Evolutionary conservation across 2,797 vertebrate species (phyloP).

Genomic region (Holocentrus rufus): DNA sequence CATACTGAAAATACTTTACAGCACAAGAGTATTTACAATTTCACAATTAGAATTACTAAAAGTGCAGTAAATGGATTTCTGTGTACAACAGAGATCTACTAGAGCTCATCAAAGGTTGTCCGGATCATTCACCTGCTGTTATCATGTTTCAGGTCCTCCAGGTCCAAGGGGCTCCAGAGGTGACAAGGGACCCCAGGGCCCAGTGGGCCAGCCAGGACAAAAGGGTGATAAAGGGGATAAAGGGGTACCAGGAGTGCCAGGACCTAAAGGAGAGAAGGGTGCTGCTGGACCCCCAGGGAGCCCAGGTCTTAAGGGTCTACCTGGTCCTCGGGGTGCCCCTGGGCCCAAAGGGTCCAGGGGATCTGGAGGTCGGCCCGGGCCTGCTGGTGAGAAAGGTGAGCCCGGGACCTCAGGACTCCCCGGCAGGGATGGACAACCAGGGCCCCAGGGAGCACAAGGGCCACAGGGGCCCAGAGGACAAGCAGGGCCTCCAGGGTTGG

Average conservation of each 20-base stretch:
- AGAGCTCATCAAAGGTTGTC: not conserved
- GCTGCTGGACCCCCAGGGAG: constrained; percentile 83
- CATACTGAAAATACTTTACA: not conserved
- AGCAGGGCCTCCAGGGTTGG: constrained; percentile 86
- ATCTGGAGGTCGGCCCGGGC: constrained; percentile 89
- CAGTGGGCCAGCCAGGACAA: constrained; percentile 86
- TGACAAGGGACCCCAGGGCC: constrained; percentile 92
- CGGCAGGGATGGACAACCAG: constrained; percentile 88
- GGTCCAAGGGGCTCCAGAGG: constrained; percentile 94
- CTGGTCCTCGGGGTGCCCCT: constrained; percentile 87
- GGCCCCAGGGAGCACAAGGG: constrained; percentile 87
- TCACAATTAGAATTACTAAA: not conserved
- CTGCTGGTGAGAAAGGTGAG: constrained; percentile 89
- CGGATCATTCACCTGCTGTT: constrained; percentile 20
- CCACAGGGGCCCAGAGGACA: constrained; percentile 88
- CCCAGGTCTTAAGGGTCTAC: constrained; percentile 87
- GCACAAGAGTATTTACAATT: not conserved
- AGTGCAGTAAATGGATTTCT: too few relatives aligned
- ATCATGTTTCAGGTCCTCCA: constrained; percentile 87
- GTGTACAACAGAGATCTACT: too few relatives aligned
- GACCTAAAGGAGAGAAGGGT: constrained; percentile 90
- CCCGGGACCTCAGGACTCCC: constrained; percentile 85
- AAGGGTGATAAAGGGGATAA: constrained; percentile 96
- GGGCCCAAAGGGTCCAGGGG: constrained; percentile 94
- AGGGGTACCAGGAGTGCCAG: constrained; percentile 86